Percentiles rank a stretch among this genome's conserved stretches.
phyloP scores from a whole-genome alignment of 2,797 vertebrate species.

The Gephyroberyx darwinii region DNA sequence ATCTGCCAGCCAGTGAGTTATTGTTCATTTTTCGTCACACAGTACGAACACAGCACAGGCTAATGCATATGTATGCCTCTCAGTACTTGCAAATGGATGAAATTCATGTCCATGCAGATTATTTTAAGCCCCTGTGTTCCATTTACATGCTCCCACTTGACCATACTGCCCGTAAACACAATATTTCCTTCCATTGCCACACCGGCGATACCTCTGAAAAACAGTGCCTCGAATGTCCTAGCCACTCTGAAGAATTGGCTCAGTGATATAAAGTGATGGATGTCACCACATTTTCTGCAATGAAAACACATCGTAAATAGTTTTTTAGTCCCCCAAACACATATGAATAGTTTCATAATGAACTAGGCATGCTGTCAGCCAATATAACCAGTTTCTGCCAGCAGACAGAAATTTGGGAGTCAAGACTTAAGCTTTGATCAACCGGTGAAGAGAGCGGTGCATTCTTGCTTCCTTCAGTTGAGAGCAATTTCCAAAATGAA shows the following conservation, averaged over 20 bases:
- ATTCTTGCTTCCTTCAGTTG: background rate
- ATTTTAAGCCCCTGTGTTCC: background rate
- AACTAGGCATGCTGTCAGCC: too few species aligned
- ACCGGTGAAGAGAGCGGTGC: background rate
- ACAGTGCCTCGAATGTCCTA: too few species aligned
- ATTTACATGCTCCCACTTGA: background rate
- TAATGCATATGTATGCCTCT: background rate
- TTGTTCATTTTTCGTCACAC: slow-evolving; percentile 6
- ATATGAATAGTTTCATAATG: too few species aligned
- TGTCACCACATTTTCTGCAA: background rate
- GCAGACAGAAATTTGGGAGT: background rate
- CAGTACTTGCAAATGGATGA: background rate
- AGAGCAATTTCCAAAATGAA: background rate
- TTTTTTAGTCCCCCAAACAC: background rate
- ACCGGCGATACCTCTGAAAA: background rate
- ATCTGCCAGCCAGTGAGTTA: background rate
- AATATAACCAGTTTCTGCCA: too few species aligned
- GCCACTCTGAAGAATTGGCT: background rate
- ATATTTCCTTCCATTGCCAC: background rate
- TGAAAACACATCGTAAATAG: background rate
- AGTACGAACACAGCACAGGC: background rate
- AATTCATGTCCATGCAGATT: background rate
- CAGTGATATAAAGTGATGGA: background rate
- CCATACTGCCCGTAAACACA: background rate
- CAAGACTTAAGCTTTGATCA: slow-evolving; percentile 11